These are phyloP conservation scores for Ferdinandea cuprea DNA, from an alignment of 2,888 invertebrate genomes.

Conservation along the genomic window DNA sequence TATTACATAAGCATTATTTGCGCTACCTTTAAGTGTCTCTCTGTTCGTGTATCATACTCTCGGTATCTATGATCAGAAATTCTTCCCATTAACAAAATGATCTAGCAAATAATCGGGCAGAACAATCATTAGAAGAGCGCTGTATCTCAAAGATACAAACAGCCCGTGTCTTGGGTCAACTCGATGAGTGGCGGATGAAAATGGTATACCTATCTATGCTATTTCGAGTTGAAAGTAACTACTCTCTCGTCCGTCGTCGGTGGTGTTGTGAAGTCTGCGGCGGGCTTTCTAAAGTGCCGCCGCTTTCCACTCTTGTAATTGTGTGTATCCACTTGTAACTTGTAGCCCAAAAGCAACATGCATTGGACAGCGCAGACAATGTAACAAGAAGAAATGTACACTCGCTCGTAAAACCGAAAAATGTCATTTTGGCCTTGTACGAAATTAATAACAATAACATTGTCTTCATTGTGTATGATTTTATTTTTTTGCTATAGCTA, in stretches of 20 bases:
- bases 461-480: neutral
- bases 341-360: constrained; percentile 46
- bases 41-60: constrained; percentile 7
- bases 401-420: constrained; percentile 15
- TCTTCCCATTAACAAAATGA: constrained; percentile 64
- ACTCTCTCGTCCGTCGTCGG: neutral
- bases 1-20: constrained; percentile 58
- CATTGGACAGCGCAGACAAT: constrained; percentile 42
- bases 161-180: constrained; percentile 11
- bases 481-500: constrained; percentile 1
- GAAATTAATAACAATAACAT: constrained; percentile 57
- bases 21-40: constrained; percentile 26
- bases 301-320: constrained; percentile 36
- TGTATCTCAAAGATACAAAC: constrained; percentile 32
- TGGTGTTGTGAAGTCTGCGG: too few species aligned
- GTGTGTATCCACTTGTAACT: constrained; percentile 23
- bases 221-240: too few species aligned
- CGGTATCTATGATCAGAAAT: constrained; percentile 39
- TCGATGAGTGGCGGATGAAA: constrained; percentile 1
- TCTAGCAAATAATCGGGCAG: constrained; percentile 61
- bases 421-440: constrained; percentile 47
- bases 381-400: constrained; percentile 33
- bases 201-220: neutral
- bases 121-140: constrained; percentile 45
- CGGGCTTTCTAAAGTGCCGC: constrained; percentile 55